Conservation (phyloP, 2,797 vertebrate species). For the Hapalemur alaotrensis region DNA sequence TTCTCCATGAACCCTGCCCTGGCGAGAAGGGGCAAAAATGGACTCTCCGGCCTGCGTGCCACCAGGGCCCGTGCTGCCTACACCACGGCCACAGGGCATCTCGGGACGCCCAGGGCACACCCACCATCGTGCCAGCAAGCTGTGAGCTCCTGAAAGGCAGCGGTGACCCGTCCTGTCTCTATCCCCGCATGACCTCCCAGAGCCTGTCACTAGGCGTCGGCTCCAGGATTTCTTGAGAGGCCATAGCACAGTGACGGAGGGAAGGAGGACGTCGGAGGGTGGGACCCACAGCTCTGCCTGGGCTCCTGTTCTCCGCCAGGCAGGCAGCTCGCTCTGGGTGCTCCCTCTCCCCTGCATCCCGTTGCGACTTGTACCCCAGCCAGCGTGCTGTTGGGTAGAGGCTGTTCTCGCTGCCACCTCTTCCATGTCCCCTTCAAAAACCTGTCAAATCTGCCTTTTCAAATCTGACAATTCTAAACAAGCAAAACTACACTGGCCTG, state of each 20-base stretch:
- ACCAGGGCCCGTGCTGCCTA: accelerated
- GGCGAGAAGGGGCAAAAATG: neutral
- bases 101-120: neutral
- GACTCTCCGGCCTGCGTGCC: neutral
- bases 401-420: neutral
- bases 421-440: neutral
- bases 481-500: neutral
- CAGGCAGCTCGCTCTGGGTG: accelerated
- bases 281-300: neutral
- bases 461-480: neutral
- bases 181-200: neutral
- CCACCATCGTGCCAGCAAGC: neutral
- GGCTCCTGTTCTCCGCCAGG: neutral
- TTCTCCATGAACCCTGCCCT: neutral
- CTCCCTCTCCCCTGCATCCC: neutral
- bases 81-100: accelerated
- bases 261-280: neutral
- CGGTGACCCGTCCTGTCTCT: neutral
- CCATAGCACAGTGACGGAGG: neutral
- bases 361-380: neutral
- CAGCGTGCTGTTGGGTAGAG: neutral
- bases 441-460: neutral
- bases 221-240: neutral
- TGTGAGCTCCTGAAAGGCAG: neutral
- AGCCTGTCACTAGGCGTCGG: neutral